Percentiles rank a stretch among this genome's conserved stretches.
phyloP scores from a whole-genome alignment of 2,888 invertebrate genomes.

The Fissipunctia ypsillon region DNA sequence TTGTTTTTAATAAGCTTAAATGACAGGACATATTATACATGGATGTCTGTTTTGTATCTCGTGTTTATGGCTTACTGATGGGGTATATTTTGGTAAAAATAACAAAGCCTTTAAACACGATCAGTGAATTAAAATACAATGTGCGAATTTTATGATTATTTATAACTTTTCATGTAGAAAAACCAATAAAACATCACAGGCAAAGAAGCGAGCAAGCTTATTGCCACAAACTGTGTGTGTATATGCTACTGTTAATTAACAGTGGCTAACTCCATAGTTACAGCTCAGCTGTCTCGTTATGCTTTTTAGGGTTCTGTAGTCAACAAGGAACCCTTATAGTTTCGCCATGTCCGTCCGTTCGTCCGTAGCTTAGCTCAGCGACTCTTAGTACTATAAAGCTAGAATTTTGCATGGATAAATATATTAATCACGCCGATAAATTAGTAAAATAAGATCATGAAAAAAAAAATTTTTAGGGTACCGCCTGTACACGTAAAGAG shows the following conservation, averaged over 20 bases:
- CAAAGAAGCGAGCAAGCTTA: background rate
- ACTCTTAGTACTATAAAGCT: too few species aligned
- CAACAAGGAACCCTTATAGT: too few species aligned
- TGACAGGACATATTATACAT: constrained; percentile 41
- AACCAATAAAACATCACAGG: background rate
- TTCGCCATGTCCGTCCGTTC: too few species aligned
- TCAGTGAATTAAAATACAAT: background rate
- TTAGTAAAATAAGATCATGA: too few species aligned
- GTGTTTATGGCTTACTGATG: background rate
- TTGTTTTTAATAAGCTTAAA: constrained; percentile 26
- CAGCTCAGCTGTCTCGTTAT: background rate
- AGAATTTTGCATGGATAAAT: too few species aligned
- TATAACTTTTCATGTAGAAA: background rate
- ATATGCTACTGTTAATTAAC: background rate
- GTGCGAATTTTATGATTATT: background rate
- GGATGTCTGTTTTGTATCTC: constrained; percentile 20
- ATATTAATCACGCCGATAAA: too few species aligned
- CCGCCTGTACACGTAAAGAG: too few species aligned
- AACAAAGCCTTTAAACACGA: background rate
- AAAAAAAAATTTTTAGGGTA: too few species aligned
- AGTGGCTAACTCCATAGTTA: background rate
- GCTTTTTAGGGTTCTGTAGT: too few species aligned
- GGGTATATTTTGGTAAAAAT: background rate
- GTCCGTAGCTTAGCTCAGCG: too few species aligned
- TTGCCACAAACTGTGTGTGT: too few species aligned